Evolutionary conservation across 92 coral and sea anemone species (phyloP), one percentile per base, ranked within the genome.

Genomic region (Zoanthus solanderi): DNA sequence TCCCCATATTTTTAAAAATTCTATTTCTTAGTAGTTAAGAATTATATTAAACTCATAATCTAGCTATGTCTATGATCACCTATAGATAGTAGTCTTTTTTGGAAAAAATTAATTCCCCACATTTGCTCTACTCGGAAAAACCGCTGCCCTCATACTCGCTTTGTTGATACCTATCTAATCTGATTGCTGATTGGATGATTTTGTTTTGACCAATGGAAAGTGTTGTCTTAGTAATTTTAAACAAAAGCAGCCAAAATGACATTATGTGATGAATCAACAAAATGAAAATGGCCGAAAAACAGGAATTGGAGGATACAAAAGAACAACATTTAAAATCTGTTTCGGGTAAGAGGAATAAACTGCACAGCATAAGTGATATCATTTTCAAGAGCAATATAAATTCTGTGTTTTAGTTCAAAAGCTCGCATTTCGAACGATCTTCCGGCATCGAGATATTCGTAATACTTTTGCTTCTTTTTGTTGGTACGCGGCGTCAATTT

Each of bases 231-330:
- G 23, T 18, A 63, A 47, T 14, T 10, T 46, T 4, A 46, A 73
- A 42, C 14, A 63, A 56, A 56, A 56, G n/a, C 61, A 56, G 15
- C 61, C 61, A 56, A 63, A 9, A 77, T 9, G 47, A 15, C 23
- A 12, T 23, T 9, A 6, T 32, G 89, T 91, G 92, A 92, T 93
- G 96, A 95, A 76, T 95, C 96, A 90, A 85, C 88, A 69, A 86
- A 88, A 87, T 73, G 71, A 91, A 91, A 79, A 93, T 95, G 98
- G 98, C 98, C 78, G 98, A 93, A 89, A 83, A 73, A 61, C 58
- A 79, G 69, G 93, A 91, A 37, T 53, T 47, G 16, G 44, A 72
- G 32, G 81, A 75, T 2, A 91, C 75, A 5, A 28, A 34, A 42
- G 42, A 60, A 31, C 28, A 16, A 42, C 23, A 37, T 34, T 47